Evolutionary conservation across 2,797 vertebrate species (phyloP).

Genomic region (Menidia menidia): DNA sequence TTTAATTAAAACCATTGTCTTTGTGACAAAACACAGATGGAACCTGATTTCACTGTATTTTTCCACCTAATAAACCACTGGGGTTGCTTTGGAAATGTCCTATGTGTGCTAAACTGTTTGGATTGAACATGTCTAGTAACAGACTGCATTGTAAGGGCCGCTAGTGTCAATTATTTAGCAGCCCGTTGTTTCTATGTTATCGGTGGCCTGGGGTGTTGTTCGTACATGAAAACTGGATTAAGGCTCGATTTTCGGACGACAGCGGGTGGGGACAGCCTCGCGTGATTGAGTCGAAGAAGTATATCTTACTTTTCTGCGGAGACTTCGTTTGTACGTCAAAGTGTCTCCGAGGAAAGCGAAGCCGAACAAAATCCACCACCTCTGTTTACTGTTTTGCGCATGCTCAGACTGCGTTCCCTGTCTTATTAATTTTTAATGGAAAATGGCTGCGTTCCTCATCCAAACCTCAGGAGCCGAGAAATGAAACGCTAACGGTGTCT

Average conservation of each 20-base stretch:
- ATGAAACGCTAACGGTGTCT: conserved; percentile 23
- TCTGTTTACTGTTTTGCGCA: conserved; percentile 68
- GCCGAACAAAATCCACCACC: conserved; percentile 24
- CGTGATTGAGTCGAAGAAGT: neutral
- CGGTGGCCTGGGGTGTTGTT: conserved; percentile 10
- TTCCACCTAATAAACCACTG: conserved; percentile 60
- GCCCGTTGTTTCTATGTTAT: conserved; percentile 57
- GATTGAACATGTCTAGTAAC: neutral
- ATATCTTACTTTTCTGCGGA: neutral
- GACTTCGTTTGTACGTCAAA: conserved; percentile 9
- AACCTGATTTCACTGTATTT: conserved; percentile 57
- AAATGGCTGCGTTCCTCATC: conserved; percentile 85
- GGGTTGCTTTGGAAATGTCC: conserved; percentile 36
- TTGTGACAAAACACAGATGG: conserved; percentile 13
- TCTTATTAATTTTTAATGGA: conserved; percentile 86
- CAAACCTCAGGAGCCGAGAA: conserved; percentile 75
- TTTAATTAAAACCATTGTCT: conserved; percentile 33
- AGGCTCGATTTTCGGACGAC: neutral
- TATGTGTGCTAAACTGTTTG: conserved; percentile 27
- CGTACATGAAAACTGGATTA: neutral
- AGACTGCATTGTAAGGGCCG: conserved; percentile 4
- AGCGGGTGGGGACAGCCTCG: neutral
- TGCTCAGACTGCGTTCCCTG: conserved; percentile 70
- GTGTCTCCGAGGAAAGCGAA: conserved; percentile 12
- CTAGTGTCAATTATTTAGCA: conserved; percentile 62